Evolutionary conservation across 2,113 vertebrate genomes (phyloP).

Genomic region (Hemibagrus wyckioides): DNA sequence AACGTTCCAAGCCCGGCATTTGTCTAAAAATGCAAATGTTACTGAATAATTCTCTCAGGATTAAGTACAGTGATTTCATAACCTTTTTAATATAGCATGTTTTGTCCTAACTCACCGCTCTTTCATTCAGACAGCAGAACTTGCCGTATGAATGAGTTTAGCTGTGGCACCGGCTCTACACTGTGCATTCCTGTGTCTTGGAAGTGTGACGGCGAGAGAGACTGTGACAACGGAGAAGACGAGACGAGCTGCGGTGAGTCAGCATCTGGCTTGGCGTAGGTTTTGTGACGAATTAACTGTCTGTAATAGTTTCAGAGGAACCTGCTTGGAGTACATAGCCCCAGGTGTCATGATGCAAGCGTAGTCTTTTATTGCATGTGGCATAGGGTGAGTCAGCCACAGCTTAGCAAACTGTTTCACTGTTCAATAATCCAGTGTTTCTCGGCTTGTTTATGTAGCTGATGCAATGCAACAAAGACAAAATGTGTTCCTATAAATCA

Average conservation of each 20-base stretch:
- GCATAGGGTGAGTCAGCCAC: neutral
- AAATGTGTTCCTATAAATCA: neutral
- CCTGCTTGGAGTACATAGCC: neutral
- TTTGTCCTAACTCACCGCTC: neutral
- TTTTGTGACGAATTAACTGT: neutral
- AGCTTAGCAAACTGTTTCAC: neutral
- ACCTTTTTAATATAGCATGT: neutral
- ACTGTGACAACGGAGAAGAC: conserved; percentile 93
- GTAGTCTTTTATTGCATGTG: conserved; percentile 9
- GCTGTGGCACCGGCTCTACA: conserved; percentile 86
- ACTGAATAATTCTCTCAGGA: neutral
- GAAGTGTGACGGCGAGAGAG: conserved; percentile 94
- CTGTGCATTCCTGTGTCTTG: conserved; percentile 93
- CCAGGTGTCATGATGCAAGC: conserved; percentile 22
- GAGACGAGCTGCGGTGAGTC: conserved; percentile 92
- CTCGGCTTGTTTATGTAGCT: neutral
- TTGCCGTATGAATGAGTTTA: conserved; percentile 89
- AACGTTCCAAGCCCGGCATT: neutral
- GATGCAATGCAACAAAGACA: no score
- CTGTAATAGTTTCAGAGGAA: neutral
- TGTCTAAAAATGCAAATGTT: neutral
- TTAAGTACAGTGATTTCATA: neutral
- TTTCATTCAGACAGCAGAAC: conserved; percentile 84
- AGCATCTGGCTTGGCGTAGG: neutral
- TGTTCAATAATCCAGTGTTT: neutral